Evolutionary conservation across 2,888 invertebrate genomes (phyloP), one percentile per base, ranked within the genome.

Genomic region (Eudemis profundana): DNA sequence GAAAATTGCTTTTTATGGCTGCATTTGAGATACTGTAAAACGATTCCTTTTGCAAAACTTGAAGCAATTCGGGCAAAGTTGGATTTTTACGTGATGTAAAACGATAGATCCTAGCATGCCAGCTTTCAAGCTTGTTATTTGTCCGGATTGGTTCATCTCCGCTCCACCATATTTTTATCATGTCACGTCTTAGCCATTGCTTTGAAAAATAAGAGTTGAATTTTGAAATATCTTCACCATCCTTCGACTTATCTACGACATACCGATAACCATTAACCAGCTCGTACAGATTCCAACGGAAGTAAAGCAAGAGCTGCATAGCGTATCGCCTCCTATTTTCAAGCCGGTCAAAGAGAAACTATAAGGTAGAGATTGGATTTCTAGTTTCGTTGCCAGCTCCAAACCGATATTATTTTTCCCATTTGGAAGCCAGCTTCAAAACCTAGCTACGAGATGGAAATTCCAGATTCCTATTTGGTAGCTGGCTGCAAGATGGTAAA

Each of bases 101-200:
- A 49, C 49, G 49, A 27, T 27, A 27, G 49, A 27, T 27, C 49
- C 27, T 49, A 21, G 49, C 49, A 17, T 49, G 49, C 49, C 49
- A 27, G 27, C 49, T 19, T 49, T 49, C 49, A 29, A 49, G 49
- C 27, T 49, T 49, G 15, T 49, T 49, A 14, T 29, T 49, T 49
- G 29, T 49, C 21, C 29, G 49, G 14, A 49, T 29, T 27, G 27
- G 49, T 49, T 49, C 49, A 49, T 49, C 49, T 49, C 49, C 49
- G 29, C 29, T 27, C 27, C 47, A 47, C 47, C 47, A 47, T 21
- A 47, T 21, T 49, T 49, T 49, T 4, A 33, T 49, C 27, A 33
- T 49, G 21, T 49, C 21, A 21, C 3, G 49, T 49, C 21, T 49
- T 29, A 27, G 27, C 49, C 49, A 49, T 29, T 27, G 49, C n/a